Evolutionary conservation across 2,888 invertebrate genomes (phyloP).

Genomic region (Liopterus haemorrhoidalis): DNA sequence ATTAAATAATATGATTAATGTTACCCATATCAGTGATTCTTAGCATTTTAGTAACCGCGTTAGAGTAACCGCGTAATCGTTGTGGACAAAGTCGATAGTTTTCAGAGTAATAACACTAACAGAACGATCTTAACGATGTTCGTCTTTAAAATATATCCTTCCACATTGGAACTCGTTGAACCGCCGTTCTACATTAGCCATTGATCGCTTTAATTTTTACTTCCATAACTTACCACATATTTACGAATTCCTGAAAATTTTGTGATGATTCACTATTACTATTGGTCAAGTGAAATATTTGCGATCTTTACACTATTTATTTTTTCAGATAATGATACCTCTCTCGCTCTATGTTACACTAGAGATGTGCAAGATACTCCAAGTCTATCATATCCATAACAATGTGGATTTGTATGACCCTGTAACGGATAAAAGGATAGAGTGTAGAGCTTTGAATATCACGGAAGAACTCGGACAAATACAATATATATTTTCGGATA

Average conservation of each 20-base stretch:
- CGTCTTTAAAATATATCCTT: too few species aligned
- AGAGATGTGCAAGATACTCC: slow-evolving; percentile 91
- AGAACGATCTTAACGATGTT: too few species aligned
- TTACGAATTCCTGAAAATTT: not conserved
- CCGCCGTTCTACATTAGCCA: too few species aligned
- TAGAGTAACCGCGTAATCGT: too few species aligned
- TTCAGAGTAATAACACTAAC: too few species aligned
- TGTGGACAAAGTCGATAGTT: too few species aligned
- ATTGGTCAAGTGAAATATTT: not conserved
- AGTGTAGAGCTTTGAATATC: slow-evolving; percentile 92
- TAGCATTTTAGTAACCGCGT: not conserved
- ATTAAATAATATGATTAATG: slow-evolving; percentile 21
- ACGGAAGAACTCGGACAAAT: slow-evolving; percentile 96
- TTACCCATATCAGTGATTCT: not conserved
- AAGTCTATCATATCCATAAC: slow-evolving; percentile 91
- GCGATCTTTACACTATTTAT: slow-evolving; percentile 21
- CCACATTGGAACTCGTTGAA: too few species aligned
- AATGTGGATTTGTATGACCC: slow-evolving; percentile 84
- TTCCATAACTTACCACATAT: not conserved
- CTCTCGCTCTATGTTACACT: slow-evolving; percentile 93
- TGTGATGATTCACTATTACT: not conserved
- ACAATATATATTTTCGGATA: slow-evolving; percentile 93
- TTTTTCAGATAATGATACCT: slow-evolving; percentile 83
- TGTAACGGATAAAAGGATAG: slow-evolving; percentile 71
- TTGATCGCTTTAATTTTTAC: not conserved